phyloP scores from a whole-genome alignment of 1,140 invertebrate species.

The Macrotrachela quadricornifera region DNA sequence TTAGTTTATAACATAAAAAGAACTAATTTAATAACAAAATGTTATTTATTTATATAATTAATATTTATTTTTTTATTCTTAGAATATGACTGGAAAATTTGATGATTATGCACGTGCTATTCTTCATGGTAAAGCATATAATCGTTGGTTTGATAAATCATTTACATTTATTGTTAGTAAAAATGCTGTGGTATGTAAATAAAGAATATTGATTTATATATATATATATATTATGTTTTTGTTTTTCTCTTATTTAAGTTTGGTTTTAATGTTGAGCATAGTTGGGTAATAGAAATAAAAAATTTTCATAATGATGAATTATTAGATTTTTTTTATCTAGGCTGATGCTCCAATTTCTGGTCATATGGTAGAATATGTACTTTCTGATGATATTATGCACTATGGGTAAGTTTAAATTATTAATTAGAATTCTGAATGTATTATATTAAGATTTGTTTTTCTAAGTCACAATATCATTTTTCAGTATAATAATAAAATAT shows the following conservation, averaged over 20 bases:
- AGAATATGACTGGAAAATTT: conserved; percentile 53
- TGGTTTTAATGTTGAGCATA: conserved; percentile 86
- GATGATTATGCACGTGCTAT: conserved; percentile 62
- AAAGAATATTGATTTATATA: neutral
- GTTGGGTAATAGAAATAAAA: conserved; percentile 35
- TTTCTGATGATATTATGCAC: conserved; percentile 44
- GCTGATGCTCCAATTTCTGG: conserved; percentile 84
- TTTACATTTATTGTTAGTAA: conserved; percentile 76
- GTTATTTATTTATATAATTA: neutral
- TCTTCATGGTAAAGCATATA: conserved; percentile 79
- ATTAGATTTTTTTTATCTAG: conserved; percentile 17
- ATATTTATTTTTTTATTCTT: neutral
- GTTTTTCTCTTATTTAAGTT: conserved; percentile 38
- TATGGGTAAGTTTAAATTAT: neutral
- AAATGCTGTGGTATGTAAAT: conserved; percentile 60
- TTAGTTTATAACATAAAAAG: conserved; percentile 4
- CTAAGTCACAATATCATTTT: too few species aligned
- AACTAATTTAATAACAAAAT: neutral
- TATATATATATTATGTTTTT: neutral
- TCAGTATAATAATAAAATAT: too few species aligned
- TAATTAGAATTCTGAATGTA: conserved; percentile 30
- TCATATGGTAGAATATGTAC: conserved; percentile 69
- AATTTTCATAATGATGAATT: too few species aligned
- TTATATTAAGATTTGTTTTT: conserved; percentile 38
- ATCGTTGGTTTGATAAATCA: conserved; percentile 99